phyloP scores from a whole-genome alignment of 2,888 invertebrate species.

The Aphodius granarius region DNA sequence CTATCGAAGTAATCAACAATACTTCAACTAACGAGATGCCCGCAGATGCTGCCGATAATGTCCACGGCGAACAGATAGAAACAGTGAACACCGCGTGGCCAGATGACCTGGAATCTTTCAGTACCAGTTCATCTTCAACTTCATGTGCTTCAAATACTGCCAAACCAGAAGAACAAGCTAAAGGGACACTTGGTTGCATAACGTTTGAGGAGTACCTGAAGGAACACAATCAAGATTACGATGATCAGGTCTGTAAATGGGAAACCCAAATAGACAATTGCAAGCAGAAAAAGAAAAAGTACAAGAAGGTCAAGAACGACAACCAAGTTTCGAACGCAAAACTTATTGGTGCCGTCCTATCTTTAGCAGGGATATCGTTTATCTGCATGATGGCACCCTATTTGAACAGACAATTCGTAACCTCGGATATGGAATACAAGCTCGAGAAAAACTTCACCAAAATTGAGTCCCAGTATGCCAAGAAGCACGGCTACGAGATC shows the following conservation, averaged over 20 bases:
- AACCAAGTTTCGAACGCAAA: conserved; percentile 37
- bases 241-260: conserved; percentile 24
- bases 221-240: conserved; percentile 33
- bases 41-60: neutral
- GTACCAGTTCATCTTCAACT: conserved; percentile 7
- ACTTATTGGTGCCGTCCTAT: conserved; percentile 40
- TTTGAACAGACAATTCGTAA: conserved; percentile 11
- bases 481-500: conserved; percentile 13
- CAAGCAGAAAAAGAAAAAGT: conserved; percentile 23
- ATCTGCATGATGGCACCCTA: conserved; percentile 39
- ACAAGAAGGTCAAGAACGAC: conserved; percentile 34
- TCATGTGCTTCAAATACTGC: conserved; percentile 6
- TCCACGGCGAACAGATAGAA: neutral
- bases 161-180: conserved; percentile 4
- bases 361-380: conserved; percentile 42
- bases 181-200: conserved; percentile 31
- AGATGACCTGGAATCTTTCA: conserved; percentile 21
- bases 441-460: conserved; percentile 24
- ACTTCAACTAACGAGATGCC: neutral
- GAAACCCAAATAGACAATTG: conserved; percentile 21
- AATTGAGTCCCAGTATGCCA: conserved; percentile 15
- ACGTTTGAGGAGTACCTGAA: conserved; percentile 38
- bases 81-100: neutral
- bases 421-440: conserved; percentile 14
- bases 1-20: neutral